These are phyloP conservation scores for Muscina levida DNA, from an alignment of 2,888 invertebrate genomes.

Conservation along the genomic window DNA sequence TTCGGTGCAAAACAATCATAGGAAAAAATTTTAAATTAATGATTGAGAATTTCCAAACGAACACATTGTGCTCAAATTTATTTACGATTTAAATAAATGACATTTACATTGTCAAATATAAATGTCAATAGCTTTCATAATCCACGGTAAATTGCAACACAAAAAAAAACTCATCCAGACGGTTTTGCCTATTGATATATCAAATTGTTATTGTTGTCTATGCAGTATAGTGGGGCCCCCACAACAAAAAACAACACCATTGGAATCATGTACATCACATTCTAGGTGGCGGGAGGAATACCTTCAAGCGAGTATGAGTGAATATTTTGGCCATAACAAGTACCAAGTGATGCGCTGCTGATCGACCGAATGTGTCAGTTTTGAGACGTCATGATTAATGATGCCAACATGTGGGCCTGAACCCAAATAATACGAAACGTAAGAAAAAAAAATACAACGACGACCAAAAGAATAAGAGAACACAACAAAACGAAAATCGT, in stretches of 20 bases:
- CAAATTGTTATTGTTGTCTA: not conserved
- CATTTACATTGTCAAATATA: conserved; percentile 47
- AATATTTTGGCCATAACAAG: conserved; percentile 69
- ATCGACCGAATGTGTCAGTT: conserved; percentile 77
- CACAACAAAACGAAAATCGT: conserved; percentile 1
- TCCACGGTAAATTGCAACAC: not conserved
- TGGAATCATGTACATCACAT: not conserved
- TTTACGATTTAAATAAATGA: conserved; percentile 44
- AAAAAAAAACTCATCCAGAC: not conserved
- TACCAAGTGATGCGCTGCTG: conserved; percentile 73
- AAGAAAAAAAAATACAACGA: conserved; percentile 35
- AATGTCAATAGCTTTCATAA: conserved; percentile 25
- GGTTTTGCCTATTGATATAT: not conserved
- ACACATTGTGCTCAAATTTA: conserved; percentile 14
- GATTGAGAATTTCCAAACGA: conserved; percentile 15
- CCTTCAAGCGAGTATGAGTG: conserved; percentile 1
- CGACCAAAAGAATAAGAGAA: conserved; percentile 29
- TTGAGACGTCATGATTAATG: conserved; percentile 79
- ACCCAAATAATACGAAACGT: conserved; percentile 52
- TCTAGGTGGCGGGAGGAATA: not conserved
- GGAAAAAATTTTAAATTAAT: conserved; percentile 22
- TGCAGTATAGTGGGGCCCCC: not conserved
- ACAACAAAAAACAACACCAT: not conserved
- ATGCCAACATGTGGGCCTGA: conserved; percentile 77
- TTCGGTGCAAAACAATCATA: not conserved